Percentiles rank a stretch among this genome's conserved stretches.
phyloP scores from a whole-genome alignment of 2,888 invertebrate genomes.

The Tipula lateralis region DNA sequence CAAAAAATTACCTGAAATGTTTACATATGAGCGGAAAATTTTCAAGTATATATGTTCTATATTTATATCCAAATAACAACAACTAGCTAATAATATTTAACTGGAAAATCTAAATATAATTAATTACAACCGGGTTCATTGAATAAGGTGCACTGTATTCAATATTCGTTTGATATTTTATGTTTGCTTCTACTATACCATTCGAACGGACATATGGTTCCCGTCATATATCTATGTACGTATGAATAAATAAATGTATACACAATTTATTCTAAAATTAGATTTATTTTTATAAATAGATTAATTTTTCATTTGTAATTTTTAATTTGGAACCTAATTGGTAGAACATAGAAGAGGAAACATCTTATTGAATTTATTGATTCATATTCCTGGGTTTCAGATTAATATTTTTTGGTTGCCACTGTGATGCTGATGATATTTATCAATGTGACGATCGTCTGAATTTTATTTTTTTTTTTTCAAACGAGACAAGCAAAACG shows the following conservation, averaged over 20 bases:
- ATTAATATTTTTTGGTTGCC: background rate
- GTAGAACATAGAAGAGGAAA: background rate
- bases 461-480: background rate
- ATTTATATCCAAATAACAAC: background rate
- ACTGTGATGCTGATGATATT: background rate
- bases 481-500: background rate
- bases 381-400: background rate
- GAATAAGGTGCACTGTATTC: background rate
- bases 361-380: background rate
- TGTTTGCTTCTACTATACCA: background rate
- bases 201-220: background rate
- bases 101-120: background rate
- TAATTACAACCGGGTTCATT: background rate
- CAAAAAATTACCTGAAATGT: background rate
- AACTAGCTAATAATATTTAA: background rate
- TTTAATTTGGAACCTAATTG: background rate
- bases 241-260: background rate
- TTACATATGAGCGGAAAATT: background rate
- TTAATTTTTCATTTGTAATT: background rate
- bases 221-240: background rate
- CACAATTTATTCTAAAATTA: background rate
- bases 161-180: background rate
- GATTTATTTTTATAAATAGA: background rate
- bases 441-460: background rate
- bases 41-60: background rate